Conservation (phyloP, 2,888 invertebrate genomes). For the Flexamia atlantica region DNA sequence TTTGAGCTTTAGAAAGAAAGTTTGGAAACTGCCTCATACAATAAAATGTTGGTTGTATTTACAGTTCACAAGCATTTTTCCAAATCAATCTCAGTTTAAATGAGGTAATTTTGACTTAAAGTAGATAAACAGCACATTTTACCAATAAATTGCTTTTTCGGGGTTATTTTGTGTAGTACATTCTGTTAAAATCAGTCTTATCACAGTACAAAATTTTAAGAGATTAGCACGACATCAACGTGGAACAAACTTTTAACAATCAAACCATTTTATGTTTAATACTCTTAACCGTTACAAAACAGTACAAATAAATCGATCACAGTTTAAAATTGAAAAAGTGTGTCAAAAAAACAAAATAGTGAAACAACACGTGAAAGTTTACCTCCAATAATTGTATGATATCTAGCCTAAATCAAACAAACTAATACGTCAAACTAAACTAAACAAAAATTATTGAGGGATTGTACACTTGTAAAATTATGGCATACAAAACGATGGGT, state of each 20-base stretch:
- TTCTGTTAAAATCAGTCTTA: slow-evolving; percentile 22
- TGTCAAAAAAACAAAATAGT: neutral
- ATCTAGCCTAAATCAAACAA: slow-evolving; percentile 37
- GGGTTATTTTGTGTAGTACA: neutral
- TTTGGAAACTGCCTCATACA: no score
- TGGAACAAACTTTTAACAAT: slow-evolving; percentile 1
- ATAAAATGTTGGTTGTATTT: no score
- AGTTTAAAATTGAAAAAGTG: slow-evolving; percentile 11
- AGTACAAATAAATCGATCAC: slow-evolving; percentile 1
- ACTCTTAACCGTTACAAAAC: neutral
- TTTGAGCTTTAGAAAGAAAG: no score
- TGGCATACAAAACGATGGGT: slow-evolving; percentile 37
- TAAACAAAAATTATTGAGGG: slow-evolving; percentile 5
- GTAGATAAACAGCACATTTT: no score
- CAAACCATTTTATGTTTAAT: neutral
- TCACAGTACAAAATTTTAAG: slow-evolving; percentile 11
- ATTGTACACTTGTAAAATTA: neutral
- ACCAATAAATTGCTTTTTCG: neutral
- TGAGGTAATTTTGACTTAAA: no score
- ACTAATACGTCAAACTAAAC: slow-evolving; percentile 46
- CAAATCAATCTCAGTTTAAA: no score
- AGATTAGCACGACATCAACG: neutral
- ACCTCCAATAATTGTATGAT: slow-evolving; percentile 5
- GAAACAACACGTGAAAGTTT: slow-evolving; percentile 8
- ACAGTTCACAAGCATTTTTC: no score